Evolutionary conservation across 2,113 vertebrate species (phyloP), one percentile per base, ranked within the genome.

Genomic region (Chaetura pelagica): DNA sequence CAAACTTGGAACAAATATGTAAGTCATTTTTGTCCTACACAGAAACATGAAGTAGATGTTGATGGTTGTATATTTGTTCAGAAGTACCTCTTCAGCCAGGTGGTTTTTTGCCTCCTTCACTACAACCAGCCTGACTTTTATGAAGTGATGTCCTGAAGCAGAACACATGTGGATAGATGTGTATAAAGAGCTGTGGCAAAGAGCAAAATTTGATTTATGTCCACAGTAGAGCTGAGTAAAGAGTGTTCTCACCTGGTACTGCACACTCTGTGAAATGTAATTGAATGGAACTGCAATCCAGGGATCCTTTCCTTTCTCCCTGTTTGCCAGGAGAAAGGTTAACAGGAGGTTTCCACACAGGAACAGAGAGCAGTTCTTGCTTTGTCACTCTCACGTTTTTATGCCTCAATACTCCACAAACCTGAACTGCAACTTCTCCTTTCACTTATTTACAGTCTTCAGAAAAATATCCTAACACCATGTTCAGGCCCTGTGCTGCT

Each of bases 1-100:
- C 95, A 99, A 99, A 96, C 98, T 99, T 46, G 99, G 99, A 95
- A 99, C 99, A 75, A 99, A 99, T 68, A 99, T 99, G 99, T 99
- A 97, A 99, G 99, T 96, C 23, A 42, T 44, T 77, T 83, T 68
- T 71, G 34, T 84, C 59, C 62, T 92, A 6, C 58, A 26, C 19
- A 51, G 34, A 88, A 78, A 67, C 18, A 30, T n/a, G 69, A 89
- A 44, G 42, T 67, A 64, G 71, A 55, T 23, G 23, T 1, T 90
- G 71, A 66, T 55, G 44, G 15, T n/a, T 21, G 2, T 48, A 46
- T 54, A 5, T 79, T 67, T 80, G 46, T 51, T 82, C 71, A 69
- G 51, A 68, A 68, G 42, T 52, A 64, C 2, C 0, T 44, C 58
- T 61, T 73, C 67, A 44, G 44, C n/a, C n/a, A 73, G 55, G 12